A percentile compares a stretch with the other conserved stretches of the same genome.
phyloP scores from a whole-genome alignment of 92 coral and sea anemone species.

The Heliopora coerulea region DNA sequence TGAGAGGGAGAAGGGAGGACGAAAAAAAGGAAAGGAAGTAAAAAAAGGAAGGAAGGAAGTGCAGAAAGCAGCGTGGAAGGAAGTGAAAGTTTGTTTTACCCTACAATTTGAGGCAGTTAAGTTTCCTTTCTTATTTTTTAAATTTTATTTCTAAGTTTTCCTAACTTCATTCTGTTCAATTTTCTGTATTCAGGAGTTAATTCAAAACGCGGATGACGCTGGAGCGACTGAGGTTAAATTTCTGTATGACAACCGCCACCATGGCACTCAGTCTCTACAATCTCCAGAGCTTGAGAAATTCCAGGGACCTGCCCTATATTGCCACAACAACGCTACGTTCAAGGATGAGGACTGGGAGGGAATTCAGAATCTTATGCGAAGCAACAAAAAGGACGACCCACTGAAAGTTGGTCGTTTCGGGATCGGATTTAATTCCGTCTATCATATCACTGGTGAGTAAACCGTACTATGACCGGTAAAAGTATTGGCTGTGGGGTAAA shows the following conservation, averaged over 20 bases:
- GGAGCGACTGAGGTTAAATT: constrained; percentile 97
- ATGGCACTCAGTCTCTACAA: constrained; percentile 74
- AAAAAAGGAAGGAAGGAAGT: too few relatives aligned
- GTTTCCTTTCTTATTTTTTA: too few relatives aligned
- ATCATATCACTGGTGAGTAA: constrained; percentile 98
- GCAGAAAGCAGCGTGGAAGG: too few relatives aligned
- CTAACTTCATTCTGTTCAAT: too few relatives aligned
- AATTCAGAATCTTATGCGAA: constrained; percentile 94
- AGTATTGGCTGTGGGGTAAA: too few relatives aligned
- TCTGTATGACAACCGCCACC: constrained; percentile 67
- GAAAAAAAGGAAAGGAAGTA: too few relatives aligned
- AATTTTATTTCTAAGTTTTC: too few relatives aligned
- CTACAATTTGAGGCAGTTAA: too few relatives aligned
- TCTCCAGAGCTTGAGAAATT: constrained; percentile 80
- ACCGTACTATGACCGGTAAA: too few relatives aligned
- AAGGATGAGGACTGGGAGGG: constrained; percentile 90
- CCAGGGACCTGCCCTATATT: constrained; percentile 96
- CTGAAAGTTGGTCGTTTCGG: constrained; percentile 94
- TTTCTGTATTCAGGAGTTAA: too few relatives aligned
- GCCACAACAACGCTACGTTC: constrained; percentile 86
- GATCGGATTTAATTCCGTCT: constrained; percentile 90
- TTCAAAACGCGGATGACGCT: constrained; percentile 99
- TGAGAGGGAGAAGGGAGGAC: too few relatives aligned
- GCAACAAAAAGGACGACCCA: constrained; percentile 90
- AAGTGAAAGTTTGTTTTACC: too few relatives aligned